phyloP scores from a whole-genome alignment of 1,140 invertebrate genomes.

The Drosophila mojavensis region DNA sequence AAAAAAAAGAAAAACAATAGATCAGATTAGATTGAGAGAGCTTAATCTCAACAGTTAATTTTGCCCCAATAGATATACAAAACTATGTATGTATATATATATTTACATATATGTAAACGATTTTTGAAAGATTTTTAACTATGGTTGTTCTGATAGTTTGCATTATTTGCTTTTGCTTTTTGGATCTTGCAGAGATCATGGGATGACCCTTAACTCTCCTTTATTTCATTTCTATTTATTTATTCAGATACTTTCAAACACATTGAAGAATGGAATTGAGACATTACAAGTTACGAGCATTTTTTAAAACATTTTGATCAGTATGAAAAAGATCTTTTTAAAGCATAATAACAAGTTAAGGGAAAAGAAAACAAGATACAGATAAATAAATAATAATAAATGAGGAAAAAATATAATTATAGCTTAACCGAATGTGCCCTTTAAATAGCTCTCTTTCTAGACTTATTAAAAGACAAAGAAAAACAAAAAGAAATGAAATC shows the following conservation, averaged over 20 bases:
- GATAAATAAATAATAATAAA: constrained; percentile 40
- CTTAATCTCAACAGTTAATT: constrained; percentile 51
- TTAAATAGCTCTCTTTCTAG: constrained; percentile 84
- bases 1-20: constrained; percentile 49
- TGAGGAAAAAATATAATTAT: constrained; percentile 73
- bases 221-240: constrained; percentile 11
- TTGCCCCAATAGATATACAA: constrained; percentile 55
- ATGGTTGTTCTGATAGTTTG: constrained; percentile 46
- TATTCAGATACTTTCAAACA: constrained; percentile 4
- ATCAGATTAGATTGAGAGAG: constrained; percentile 66
- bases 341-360: constrained; percentile 54
- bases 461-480: constrained; percentile 59
- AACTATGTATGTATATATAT: constrained; percentile 32
- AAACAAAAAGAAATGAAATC: constrained; percentile 51
- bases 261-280: constrained; percentile 75
- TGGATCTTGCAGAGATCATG: not conserved
- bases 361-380: constrained; percentile 38
- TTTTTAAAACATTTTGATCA: constrained; percentile 19
- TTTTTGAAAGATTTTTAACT: constrained; percentile 52
- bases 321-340: constrained; percentile 25
- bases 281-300: constrained; percentile 39
- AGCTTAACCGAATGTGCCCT: constrained; percentile 85
- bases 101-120: not conserved
- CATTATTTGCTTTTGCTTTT: constrained; percentile 22
- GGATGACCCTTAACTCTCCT: constrained; percentile 19